Evolutionary conservation across 2,888 invertebrate genomes (phyloP), one percentile per base, ranked within the genome.

Genomic region (Frankliniella fusca): DNA sequence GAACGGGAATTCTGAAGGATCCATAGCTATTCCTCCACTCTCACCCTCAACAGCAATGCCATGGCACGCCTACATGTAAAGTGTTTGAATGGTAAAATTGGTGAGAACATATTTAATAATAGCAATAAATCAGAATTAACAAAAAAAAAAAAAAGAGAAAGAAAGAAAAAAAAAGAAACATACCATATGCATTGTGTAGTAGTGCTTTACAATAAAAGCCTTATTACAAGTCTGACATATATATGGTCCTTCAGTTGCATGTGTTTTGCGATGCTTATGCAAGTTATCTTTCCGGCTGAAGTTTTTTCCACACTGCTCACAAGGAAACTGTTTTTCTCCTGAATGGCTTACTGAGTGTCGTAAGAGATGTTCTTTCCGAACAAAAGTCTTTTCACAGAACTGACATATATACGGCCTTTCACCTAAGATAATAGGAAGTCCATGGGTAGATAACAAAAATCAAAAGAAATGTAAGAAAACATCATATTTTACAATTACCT

Each of bases 341-440:
- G 93, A 92, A 85, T 93, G 93, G 3, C 93, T 91, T 0, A 92
- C 91, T 83, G 91, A 89, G 86, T 93, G 93, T 7, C 93, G 89
- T 82, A 93, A 89, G 81, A 93, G 86, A 86, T 93, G 93, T 86
- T 93, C 93, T 85, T 93, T 93, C 3, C 93, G 90, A 85, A 92
- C 92, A 86, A 93, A 93, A 0, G 92, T 90, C 85, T 93, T 93
- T 80, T 91, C 89, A 86, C 93, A 93, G 70, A 91, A 90, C 0
- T 90, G 89, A 84, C 93, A 93, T 38, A 90, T 91, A 85, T 92
- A 93, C 0, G 93, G 93, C 80, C 93, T 89, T 84, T 92, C 90
- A 38, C 87, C 87, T 84, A 85, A 80, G 83, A 83, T 50, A 23
- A 81, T 27, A 81, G 61, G 49, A n/a, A 48, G 11, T 48, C 15